phyloP scores from a whole-genome alignment of 1,140 invertebrate species.

The Augochlora pura region DNA sequence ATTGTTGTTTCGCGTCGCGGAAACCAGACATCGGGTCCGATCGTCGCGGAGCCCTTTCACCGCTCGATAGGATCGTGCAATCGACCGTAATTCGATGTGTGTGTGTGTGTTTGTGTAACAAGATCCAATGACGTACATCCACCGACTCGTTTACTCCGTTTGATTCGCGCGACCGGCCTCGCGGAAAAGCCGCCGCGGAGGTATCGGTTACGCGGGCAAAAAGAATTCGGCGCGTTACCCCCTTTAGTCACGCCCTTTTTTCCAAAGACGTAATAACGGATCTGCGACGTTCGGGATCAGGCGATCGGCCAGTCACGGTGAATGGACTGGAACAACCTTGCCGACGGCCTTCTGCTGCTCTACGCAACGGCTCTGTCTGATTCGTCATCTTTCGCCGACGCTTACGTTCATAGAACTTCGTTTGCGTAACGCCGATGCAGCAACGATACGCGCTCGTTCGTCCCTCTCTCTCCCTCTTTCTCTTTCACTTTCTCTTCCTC shows the following conservation, averaged over 20 bases:
- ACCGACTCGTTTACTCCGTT: slow-evolving; percentile 23
- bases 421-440: background rate
- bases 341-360: slow-evolving; percentile 54
- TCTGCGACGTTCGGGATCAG: slow-evolving; percentile 9
- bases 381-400: slow-evolving; percentile 27
- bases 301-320: slow-evolving; percentile 46
- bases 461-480: too few relatives aligned
- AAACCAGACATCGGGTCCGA: background rate
- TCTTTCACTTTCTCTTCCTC: too few relatives aligned
- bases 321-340: slow-evolving; percentile 58
- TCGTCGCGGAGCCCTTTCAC: slow-evolving; percentile 33
- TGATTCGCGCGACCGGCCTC: background rate
- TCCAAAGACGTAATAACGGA: slow-evolving; percentile 25
- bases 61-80: background rate
- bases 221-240: slow-evolving; percentile 29
- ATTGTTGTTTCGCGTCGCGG: background rate
- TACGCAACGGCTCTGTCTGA: slow-evolving; percentile 22
- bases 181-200: background rate
- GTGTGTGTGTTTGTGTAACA: background rate
- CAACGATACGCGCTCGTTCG: background rate
- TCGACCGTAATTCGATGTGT: background rate
- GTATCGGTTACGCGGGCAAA: background rate
- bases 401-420: background rate
- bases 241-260: slow-evolving; percentile 10
- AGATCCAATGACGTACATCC: background rate